A percentile compares a stretch with the other conserved stretches of the same genome.
These are phyloP conservation scores for Phytoseiulus persimilis DNA, from an alignment of 2,888 invertebrate genomes.

Conservation along the genomic window DNA sequence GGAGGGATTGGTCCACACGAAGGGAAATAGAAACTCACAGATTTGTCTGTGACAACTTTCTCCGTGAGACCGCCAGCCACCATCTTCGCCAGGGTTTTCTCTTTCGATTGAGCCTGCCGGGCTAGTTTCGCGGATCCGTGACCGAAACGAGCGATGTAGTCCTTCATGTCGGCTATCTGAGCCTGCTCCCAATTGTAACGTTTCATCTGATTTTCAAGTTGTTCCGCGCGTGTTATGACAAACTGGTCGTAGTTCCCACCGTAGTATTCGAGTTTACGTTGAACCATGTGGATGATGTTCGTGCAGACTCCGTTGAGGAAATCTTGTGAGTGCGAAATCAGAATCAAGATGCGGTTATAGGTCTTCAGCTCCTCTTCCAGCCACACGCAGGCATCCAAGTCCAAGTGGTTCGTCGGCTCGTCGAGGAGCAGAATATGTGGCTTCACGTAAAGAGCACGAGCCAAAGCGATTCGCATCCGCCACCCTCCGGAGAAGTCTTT, in stretches of 20 bases:
- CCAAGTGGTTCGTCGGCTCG: conserved; percentile 57
- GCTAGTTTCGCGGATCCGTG: conserved; percentile 98
- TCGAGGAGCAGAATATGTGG: conserved; percentile 57
- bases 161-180: conserved; percentile 98
- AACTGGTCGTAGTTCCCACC: conserved; percentile 94
- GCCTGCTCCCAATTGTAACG: conserved; percentile 99
- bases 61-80: conserved; percentile 94
- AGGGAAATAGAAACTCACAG: conserved; percentile 88
- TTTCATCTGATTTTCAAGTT: conserved; percentile 96
- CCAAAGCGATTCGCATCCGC: conserved; percentile 59
- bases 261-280: conserved; percentile 85
- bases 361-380: conserved; percentile 92
- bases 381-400: conserved; percentile 97
- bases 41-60: conserved; percentile 79
- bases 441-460: conserved; percentile 55
- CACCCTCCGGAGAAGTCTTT: conserved; percentile 60
- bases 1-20: conserved; percentile 92
- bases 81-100: conserved; percentile 98
- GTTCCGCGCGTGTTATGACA: conserved; percentile 80
- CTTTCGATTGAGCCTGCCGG: conserved; percentile 96
- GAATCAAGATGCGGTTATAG: conserved; percentile 90
- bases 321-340: conserved; percentile 98
- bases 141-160: conserved; percentile 97
- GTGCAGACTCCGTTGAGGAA: conserved; percentile 87
- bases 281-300: conserved; percentile 89